phyloP scores from a whole-genome alignment of 1,140 invertebrate genomes.

The Eriocheir sinensis region DNA sequence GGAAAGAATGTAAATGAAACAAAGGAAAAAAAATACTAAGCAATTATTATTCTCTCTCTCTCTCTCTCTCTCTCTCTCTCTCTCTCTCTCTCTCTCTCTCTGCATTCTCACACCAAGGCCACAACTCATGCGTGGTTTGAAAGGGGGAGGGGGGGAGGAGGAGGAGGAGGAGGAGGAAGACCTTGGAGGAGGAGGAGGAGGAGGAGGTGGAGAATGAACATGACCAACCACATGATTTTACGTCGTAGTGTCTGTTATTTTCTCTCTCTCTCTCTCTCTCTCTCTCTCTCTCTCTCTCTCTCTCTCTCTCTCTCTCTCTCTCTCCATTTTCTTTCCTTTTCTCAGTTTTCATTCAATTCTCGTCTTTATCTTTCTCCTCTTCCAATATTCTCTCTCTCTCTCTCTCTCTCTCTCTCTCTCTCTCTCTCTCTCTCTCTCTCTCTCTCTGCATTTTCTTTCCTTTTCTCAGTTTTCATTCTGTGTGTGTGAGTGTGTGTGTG shows the following conservation, averaged over 20 bases:
- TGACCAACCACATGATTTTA: neutral
- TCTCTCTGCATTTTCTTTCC: neutral
- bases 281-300: slow-evolving; percentile 24
- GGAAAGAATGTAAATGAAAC: too few relatives aligned
- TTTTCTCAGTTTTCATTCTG: neutral
- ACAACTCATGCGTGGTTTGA: neutral
- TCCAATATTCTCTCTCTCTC: neutral
- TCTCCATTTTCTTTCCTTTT: neutral
- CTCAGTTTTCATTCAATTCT: neutral
- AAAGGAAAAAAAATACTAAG: neutral
- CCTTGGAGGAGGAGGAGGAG: neutral
- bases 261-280: slow-evolving; percentile 36
- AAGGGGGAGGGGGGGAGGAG: neutral
- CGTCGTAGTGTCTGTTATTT: neutral
- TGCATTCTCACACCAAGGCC: neutral
- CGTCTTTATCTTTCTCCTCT: neutral
- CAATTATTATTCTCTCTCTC: too few relatives aligned
- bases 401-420: neutral
- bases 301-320: slow-evolving; percentile 38
- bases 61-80: too few relatives aligned
- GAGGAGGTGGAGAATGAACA: neutral
- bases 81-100: too few relatives aligned
- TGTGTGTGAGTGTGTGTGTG: neutral
- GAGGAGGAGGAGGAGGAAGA: slow-evolving; percentile 2
- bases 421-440: too few relatives aligned